A percentile compares a stretch with the other conserved stretches of the same genome.
These are phyloP conservation scores for Tautogolabrus adspersus DNA, from an alignment of 2,113 vertebrate species.

Conservation along the genomic window DNA sequence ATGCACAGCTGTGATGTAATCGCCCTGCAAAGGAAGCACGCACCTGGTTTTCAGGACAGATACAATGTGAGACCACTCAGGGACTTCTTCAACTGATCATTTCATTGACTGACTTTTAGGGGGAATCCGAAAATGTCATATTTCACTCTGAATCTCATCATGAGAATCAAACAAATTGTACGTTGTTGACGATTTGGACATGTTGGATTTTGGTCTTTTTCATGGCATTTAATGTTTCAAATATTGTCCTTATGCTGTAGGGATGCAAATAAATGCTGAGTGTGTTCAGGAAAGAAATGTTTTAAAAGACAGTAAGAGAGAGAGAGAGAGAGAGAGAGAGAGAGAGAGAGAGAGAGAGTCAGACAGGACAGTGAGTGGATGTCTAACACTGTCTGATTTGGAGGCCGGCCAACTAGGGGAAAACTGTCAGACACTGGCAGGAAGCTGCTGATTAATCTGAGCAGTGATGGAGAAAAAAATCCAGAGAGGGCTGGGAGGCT, in stretches of 20 bases:
- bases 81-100: too few relatives aligned
- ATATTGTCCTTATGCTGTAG: background rate
- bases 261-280: background rate
- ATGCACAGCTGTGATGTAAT: too few relatives aligned
- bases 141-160: too few relatives aligned
- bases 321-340: background rate
- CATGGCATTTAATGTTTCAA: background rate
- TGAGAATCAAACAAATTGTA: background rate
- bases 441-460: conserved; percentile 71
- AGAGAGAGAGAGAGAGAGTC: background rate
- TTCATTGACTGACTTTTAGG: too few relatives aligned
- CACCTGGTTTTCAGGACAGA: too few relatives aligned
- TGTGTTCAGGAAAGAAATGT: background rate
- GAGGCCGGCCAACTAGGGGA: conserved; percentile 49
- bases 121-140: too few relatives aligned
- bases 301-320: background rate
- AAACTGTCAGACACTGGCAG: conserved; percentile 67
- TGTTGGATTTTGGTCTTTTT: background rate
- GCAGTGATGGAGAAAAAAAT: conserved; percentile 58
- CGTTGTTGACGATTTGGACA: background rate
- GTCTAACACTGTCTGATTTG: conserved; percentile 58
- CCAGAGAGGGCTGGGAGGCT: conserved; percentile 29
- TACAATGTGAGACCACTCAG: too few relatives aligned
- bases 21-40: too few relatives aligned
- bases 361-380: conserved; percentile 33